These are phyloP conservation scores for Scleropages formosus DNA, from an alignment of 2,797 vertebrate species.

Conservation along the genomic window DNA sequence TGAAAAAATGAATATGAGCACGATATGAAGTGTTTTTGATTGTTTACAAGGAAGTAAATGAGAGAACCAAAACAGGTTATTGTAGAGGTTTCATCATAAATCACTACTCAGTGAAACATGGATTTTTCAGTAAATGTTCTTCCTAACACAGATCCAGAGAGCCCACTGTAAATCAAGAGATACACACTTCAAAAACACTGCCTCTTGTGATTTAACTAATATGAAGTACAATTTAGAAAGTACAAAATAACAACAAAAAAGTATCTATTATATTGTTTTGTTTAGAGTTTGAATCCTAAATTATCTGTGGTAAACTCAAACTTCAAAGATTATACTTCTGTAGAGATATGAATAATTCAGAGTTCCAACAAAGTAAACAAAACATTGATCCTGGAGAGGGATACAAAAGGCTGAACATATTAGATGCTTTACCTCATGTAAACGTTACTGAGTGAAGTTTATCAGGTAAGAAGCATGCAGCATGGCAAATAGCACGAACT, in stretches of 20 bases:
- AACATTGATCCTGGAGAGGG: conserved; percentile 54
- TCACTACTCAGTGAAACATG: neutral
- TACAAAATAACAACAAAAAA: conserved; percentile 9
- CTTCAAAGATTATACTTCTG: conserved; percentile 57
- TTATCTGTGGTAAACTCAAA: conserved; percentile 43
- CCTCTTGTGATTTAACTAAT: conserved; percentile 23
- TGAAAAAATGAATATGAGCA: neutral
- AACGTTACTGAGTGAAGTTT: conserved; percentile 30
- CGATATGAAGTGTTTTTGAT: conserved; percentile 9
- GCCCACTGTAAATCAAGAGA: neutral
- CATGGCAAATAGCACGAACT: neutral
- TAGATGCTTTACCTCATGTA: conserved; percentile 39
- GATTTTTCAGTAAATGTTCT: conserved; percentile 7
- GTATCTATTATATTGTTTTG: conserved; percentile 1
- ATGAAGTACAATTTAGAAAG: conserved; percentile 18
- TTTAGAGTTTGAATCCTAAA: conserved; percentile 38
- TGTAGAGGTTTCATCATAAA: conserved; percentile 5
- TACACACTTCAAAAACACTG: neutral
- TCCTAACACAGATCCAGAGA: conserved; percentile 4
- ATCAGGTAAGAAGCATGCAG: conserved; percentile 18
- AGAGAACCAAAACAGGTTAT: neutral
- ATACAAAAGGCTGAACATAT: conserved; percentile 38
- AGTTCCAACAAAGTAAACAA: conserved; percentile 53
- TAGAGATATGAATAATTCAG: conserved; percentile 65
- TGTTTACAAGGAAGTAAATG: conserved; percentile 11